These are phyloP conservation scores for Aproaerema taeniolella DNA, from an alignment of 2,888 invertebrate species.

Conservation along the genomic window DNA sequence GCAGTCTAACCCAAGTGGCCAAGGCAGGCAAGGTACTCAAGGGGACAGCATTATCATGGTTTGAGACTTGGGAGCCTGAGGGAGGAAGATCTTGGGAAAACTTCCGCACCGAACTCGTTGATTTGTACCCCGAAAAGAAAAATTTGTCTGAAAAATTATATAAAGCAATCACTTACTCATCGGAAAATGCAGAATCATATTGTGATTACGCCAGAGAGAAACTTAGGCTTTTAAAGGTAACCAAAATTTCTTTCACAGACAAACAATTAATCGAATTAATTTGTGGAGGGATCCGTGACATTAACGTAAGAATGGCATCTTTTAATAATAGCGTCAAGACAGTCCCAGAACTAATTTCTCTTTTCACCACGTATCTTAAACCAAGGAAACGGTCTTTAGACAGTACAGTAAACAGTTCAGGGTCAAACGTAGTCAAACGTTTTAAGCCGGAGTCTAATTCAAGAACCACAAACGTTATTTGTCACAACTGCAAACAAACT, in stretches of 20 bases:
- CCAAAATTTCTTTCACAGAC: conserved; percentile 18
- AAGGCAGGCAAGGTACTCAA: conserved; percentile 26
- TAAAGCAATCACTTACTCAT: conserved; percentile 19
- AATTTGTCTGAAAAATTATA: conserved; percentile 19
- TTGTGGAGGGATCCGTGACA: conserved; percentile 21
- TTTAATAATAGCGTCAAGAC: conserved; percentile 22
- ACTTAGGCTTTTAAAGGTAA: conserved; percentile 16
- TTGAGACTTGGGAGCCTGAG: conserved; percentile 17
- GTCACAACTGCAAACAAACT: too few species aligned
- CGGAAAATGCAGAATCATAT: conserved; percentile 20
- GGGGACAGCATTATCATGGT: conserved; percentile 24
- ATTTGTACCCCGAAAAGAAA: conserved; percentile 15
- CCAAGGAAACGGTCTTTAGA: conserved; percentile 15
- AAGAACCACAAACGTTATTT: too few species aligned
- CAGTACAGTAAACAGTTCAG: background rate
- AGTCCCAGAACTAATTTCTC: conserved; percentile 22
- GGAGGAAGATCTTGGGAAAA: conserved; percentile 17
- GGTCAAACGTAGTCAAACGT: background rate
- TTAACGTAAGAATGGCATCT: conserved; percentile 23
- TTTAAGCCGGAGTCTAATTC: background rate
- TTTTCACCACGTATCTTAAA: conserved; percentile 23
- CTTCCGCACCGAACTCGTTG: conserved; percentile 15
- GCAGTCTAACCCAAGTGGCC: conserved; percentile 15
- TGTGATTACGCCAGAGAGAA: conserved; percentile 25
- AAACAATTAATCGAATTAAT: conserved; percentile 20